Base-by-base conservation (phyloP, 2,113 vertebrate species). In the Grallaria varia region DNA sequence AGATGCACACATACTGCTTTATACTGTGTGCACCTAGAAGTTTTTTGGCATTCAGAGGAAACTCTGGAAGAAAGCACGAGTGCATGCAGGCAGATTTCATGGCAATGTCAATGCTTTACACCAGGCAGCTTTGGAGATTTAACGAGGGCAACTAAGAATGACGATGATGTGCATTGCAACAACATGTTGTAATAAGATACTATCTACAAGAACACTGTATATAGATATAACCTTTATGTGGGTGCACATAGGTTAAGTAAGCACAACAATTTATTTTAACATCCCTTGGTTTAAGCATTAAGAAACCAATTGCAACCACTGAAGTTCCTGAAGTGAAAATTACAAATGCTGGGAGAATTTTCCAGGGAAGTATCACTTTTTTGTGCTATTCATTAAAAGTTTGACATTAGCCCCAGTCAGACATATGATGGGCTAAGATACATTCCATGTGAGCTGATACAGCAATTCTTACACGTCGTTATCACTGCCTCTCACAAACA, bases 131-230 rank as follows among this genome's bases (percentile, higher is more conserved):
- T 30, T 72, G 49, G 27, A 24, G 19, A 81, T 78, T 58, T 83
- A 85, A 73, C 0, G 2, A 78, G 31, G 0, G 0, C 30, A 60
- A 62, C n/a, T 35, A 87, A 84, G 31, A 47, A 71, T 0, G 0
- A 49, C 12, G 35, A 89, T 14, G 18, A 68, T 0, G 0, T 8
- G 3, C 1, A 3, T 55, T 84, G 6, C 13, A 89, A 84, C 5
- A 80, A 5, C 16, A 66, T 22, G 6, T 19, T 80, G 42, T 23
- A 59, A 55, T 60, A 88, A 77, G 58, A 15, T 17, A 59, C 56
- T 28, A 79, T 40, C 14, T 30, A 45, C n/a, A 92, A 30, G n/a
- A 37, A 49, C 85, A 1, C 14, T 37, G 37, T 5, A 40, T 33
- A 44, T 1, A 62, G 15, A 5, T 9, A 47, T 39, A 60, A 10